Base-by-base conservation (phyloP, 2,113 vertebrate species). In the Choloepus hoffmanni region DNA sequence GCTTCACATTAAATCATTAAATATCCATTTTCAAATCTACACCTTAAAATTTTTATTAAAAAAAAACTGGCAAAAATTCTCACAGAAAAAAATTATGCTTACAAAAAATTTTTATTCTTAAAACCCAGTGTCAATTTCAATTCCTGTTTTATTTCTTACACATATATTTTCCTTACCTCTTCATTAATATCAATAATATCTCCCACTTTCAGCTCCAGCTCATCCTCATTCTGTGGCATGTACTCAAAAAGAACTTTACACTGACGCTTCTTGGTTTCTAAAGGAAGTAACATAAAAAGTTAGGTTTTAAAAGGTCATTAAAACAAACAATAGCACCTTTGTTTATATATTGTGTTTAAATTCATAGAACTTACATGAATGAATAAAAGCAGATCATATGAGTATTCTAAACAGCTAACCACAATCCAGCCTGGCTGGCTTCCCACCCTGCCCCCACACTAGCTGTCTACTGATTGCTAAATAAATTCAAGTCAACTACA, bases 191-290 rank as follows among this genome's bases (percentile, higher is more conserved):
- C 99, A 7, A 99, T 97, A 85, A 99, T 85, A 55, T 99, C 99
- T 86, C 99, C 99, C 3, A 98, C 43, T 95, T 99, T 99, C 82
- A 99, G 98, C 28, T 99, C 99, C 97, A 99, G 98, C 96, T 99
- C 99, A 63, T 99, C 99, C 82, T 99, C 99, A 2, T 99, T 99
- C 98, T 99, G 99, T 0, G 99, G 99, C 93, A 98, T 28, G 83
- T 99, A 99, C 0, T 99, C 99, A 30, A 99, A 99, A 82, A 99
- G 95, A 68, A 97, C 99, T 97, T 98, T 99, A 98, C 99, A 99
- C 94, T 99, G 99, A 2, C 99, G 98, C 95, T 98, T 99, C 98
- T 99, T 99, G 1, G 98, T 97, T 97, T 97, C 99, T 99, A 98
- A 58, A 43, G 48, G 33, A 89, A 98, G 19, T 26, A 72, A 98